Conservation (phyloP, 2,113 vertebrate genomes). For the Hoplias malabaricus region DNA sequence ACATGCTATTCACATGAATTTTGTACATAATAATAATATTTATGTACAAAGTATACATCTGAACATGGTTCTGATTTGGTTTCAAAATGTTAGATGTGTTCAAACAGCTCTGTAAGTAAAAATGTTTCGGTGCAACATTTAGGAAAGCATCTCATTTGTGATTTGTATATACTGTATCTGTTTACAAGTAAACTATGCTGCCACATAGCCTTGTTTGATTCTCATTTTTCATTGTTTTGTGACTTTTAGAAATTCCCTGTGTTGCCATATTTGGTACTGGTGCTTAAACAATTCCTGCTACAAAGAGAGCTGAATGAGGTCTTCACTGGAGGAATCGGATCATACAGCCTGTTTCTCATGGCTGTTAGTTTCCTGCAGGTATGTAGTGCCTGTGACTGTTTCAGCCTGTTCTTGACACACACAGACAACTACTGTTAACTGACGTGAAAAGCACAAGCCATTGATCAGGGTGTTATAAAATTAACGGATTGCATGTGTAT, state of each 20-base stretch:
- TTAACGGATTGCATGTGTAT: conserved; percentile 1
- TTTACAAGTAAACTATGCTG: no score
- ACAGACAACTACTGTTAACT: background rate
- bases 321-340: conserved; percentile 96
- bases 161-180: no score
- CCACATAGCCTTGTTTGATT: no score
- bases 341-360: conserved; percentile 98
- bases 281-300: conserved; percentile 96
- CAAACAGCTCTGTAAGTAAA: no score
- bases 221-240: no score
- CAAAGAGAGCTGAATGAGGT: conserved; percentile 98
- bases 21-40: no score
- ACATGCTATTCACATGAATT: no score
- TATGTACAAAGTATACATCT: no score
- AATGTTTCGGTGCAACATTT: no score
- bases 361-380: conserved; percentile 99
- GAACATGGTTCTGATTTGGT: no score
- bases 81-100: no score
- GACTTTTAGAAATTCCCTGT: conserved; percentile 99
- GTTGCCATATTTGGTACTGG: conserved; percentile 94
- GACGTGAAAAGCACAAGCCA: background rate
- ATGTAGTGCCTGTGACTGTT: conserved; percentile 31
- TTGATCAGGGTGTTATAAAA: background rate
- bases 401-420: background rate
- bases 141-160: no score